Evolutionary conservation across 2,888 invertebrate genomes (phyloP), one percentile per base, ranked within the genome.

Genomic region (Perizoma affinitatum): DNA sequence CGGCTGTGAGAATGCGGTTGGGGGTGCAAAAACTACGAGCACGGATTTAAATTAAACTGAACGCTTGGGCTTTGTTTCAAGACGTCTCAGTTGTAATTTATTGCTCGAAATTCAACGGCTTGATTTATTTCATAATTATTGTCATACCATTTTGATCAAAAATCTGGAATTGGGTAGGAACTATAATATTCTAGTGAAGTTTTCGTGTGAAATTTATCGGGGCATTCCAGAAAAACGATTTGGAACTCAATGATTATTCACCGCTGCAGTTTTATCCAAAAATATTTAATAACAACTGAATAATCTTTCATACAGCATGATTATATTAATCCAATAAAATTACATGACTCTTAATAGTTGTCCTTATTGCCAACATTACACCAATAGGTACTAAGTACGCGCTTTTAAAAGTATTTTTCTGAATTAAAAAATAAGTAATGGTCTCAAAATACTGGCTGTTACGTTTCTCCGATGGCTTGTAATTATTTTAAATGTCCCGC

Each of bases 401-500:
- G 83, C 83, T 85, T 83, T 87, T 82, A 86, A 87, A 84, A 81
- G 73, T 79, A 82, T 86, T 80, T 90, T 89, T 90, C 88, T 82
- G 83, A 86, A 90, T 90, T 89, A 88, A 87, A 90, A 90, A 88
- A 87, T 91, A 90, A 91, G 90, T 91, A 89, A 91, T 92, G 92
- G 86, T 87, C 89, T 87, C 86, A 91, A 91, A 91, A 90, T 84
- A 90, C 91, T 85, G 88, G 89, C 89, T 91, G 88, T 89, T 90
- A 87, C 85, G 83, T 86, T 87, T 87, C 86, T 86, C 81, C 79
- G 85, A 88, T 88, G 90, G 91, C 92, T 93, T 92, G 91, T 93
- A 93, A 93, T 93, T 93, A 93, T 93, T 92, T 92, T 92, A 92
- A 93, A 92, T 92, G 91, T 92, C 90, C 91, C 91, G 92, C 90